Base-by-base conservation (phyloP, 2,888 invertebrate species). In the Odontocolon sp. region DNA sequence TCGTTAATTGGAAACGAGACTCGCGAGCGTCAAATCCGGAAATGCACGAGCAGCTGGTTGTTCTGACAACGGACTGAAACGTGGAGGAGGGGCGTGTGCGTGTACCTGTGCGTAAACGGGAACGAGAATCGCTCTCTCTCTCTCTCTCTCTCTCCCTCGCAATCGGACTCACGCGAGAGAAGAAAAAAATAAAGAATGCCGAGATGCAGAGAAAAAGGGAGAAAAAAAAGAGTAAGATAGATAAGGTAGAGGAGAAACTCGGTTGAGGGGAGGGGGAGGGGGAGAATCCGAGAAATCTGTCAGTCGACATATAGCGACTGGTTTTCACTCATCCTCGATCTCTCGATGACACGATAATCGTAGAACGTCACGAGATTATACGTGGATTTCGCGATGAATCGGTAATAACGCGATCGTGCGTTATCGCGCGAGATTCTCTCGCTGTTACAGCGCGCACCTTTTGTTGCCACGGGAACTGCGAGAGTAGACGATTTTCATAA, bases 21-120 rank as follows among this genome's bases (percentile, higher is more conserved):
- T 21, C 9, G 33, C 31, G 40, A 36, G 33, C 26, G 3, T 42
- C 57, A 68, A 77, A 68, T 68, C 59, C 72, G 77, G 72, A 77
- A 76, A 78, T 75, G 71, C 76, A 75, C 70, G 76, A 78, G 75
- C 78, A 78, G 76, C 78, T 78, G 78, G 78, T 76, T 78, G 71
- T 76, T 71, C 70, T 71, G 70, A 66, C 66, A 76, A 78, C 59
- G 71, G 47, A 57, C 50, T 28, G 56, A 57, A 36, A 72, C 72
- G 77, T 72, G 77, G 77, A 77, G 77, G 77, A 77, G 77, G 72
- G 77, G 77, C 77, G 77, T 77, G 77, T 77, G 68, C 77, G 77
- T 72, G 68, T 77, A 77, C 71, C 77, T 77, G 71, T 77, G 76
- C 76, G 71, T 76, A 67, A 47, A 63, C 56, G 54, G n/a, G 45